phyloP scores from a whole-genome alignment of 2,888 invertebrate species.

The Cyclophora punctaria region DNA sequence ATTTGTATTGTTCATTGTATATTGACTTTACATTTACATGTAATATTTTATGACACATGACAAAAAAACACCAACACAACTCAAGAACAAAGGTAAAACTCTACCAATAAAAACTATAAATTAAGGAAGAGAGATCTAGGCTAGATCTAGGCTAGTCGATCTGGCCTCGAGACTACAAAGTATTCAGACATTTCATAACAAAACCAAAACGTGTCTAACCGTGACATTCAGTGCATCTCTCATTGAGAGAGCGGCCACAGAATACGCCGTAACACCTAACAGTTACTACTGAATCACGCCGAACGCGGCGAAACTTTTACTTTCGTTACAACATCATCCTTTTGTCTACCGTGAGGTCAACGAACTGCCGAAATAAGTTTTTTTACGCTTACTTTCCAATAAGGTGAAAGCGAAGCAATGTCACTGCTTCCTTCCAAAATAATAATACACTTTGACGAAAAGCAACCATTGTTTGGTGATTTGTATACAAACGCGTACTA shows the following conservation, averaged over 20 bases:
- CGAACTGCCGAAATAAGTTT: conserved; percentile 70
- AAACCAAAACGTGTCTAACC: conserved; percentile 37
- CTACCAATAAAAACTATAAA: background rate
- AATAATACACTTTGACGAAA: conserved; percentile 48
- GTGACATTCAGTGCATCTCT: conserved; percentile 53
- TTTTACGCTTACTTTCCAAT: conserved; percentile 75
- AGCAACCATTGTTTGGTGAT: conserved; percentile 46
- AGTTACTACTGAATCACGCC: conserved; percentile 4
- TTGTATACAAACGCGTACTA: conserved; percentile 23
- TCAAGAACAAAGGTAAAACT: no score
- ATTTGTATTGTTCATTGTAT: no score
- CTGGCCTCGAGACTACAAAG: no score
- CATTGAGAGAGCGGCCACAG: no score
- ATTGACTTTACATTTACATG: no score
- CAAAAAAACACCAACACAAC: no score
- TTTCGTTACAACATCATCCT: conserved; percentile 62
- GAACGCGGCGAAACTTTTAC: conserved; percentile 47
- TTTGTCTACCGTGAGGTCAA: conserved; percentile 62
- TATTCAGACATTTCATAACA: no score
- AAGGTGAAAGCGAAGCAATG: conserved; percentile 70
- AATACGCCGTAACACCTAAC: conserved; percentile 39
- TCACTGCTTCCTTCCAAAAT: conserved; percentile 71
- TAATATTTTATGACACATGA: no score
- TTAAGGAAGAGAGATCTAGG: no score
- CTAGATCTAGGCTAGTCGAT: no score